Evolutionary conservation across 2,797 vertebrate genomes (phyloP).

Genomic region (Dicrostonyx torquatus): DNA sequence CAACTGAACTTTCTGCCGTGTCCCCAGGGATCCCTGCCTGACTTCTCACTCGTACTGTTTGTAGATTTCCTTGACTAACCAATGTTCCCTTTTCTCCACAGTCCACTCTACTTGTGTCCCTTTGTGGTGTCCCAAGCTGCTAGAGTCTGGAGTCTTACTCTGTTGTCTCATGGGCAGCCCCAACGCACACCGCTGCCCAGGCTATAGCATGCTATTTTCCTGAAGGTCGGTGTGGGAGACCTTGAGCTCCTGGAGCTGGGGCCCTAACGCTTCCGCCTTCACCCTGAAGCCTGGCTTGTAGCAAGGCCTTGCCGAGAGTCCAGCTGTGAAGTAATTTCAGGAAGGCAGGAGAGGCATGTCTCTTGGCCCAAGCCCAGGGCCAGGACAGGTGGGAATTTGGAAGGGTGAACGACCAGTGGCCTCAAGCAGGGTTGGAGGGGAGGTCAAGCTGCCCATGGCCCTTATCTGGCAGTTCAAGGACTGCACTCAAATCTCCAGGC

Average conservation of each 20-base stretch:
- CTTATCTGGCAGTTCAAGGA: neutral
- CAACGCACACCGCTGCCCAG: accelerated
- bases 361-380: neutral
- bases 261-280: accelerated
- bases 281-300: accelerated
- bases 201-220: accelerated
- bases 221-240: neutral
- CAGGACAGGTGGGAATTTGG: neutral
- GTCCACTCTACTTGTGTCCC: accelerated
- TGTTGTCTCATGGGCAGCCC: neutral
- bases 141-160: neutral
- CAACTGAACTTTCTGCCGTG: too few relatives aligned
- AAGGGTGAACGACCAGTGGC: neutral
- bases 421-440: too few relatives aligned
- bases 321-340: neutral
- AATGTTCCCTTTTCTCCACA: neutral
- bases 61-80: neutral
- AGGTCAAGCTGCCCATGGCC: neutral
- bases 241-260: neutral
- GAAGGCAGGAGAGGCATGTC: neutral
- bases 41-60: accelerated
- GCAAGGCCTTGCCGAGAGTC: neutral
- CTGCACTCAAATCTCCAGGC: neutral
- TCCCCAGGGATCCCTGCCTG: too few relatives aligned
- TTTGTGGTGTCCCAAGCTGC: neutral